Evolutionary conservation across 2,113 vertebrate species (phyloP), one percentile per base, ranked within the genome.

Genomic region (Eulemur rufifrons): DNA sequence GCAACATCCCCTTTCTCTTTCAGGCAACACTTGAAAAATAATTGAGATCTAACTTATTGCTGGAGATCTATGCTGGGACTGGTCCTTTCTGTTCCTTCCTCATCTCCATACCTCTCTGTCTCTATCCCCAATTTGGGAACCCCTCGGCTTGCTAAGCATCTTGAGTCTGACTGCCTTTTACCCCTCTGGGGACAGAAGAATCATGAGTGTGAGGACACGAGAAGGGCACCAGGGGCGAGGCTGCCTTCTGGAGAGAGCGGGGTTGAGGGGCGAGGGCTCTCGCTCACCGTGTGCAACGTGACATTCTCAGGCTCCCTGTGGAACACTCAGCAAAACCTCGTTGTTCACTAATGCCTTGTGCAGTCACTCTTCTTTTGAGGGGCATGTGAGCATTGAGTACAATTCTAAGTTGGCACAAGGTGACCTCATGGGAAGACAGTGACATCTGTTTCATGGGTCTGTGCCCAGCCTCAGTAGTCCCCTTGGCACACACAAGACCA

Each of bases 201-300:
- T 77, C 18, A 5, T 12, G 47, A 42, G 13, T 37, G 2, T 5
- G 85, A 34, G 29, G 29, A 0, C 2, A 0, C 29, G 14, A 1
- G 34, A 17, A 2, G 37, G 23, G 12, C 32, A 1, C 20, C 0
- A 1, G 34, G 27, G 21, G 3, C 0, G 37, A 77, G n/a, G 12
- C 13, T 47, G 6, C 27, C 3, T 3, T 14, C 45, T 3, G 8
- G 8, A 15, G 25, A 32, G 64, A 56, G 5, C 7, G 0, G 25
- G 45, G 15, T 9, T 2, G 8, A 59, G 12, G 50, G 27, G 9
- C 10, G 8, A 45, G 32, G 8, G 2, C 37, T 5, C 56, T 74
- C 18, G 9, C 37, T 6, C 25, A 0, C 4, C 5, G 34, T 20
- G 34, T 63, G 64, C 0, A 7, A 2, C 3, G 14, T 10, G 3